Evolutionary conservation across 1,140 invertebrate genomes (phyloP), one percentile per base, ranked within the genome.

Genomic region (Mycetomoellerius zeteki): DNA sequence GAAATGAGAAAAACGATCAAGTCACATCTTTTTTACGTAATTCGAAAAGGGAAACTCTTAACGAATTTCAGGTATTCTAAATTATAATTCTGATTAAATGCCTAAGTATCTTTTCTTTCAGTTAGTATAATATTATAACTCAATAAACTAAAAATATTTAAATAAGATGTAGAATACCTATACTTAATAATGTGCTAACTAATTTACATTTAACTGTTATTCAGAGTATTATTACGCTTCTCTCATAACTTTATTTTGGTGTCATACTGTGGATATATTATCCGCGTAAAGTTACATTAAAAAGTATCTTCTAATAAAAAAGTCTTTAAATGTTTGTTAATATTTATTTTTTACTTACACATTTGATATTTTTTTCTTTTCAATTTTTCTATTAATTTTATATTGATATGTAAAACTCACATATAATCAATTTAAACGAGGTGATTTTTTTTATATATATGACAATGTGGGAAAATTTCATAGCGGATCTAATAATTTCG

Each of bases 401-500:
- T 67, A 6, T 50, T 27, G 6, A 33, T 54, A 54, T 71, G 24
- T 16, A 4, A 19, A 21, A 12, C 4, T 21, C 33, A 8, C 33
- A 8, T 67, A 67, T 56, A 24, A 37, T 21, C 24, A 81, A 69
- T 52, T 56, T 77, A 64, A 7, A 19, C 21, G 4, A 24, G 14
- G 30, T 60, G 30, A 10, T 21, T 58, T 37, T 67, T 52, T 4
- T 50, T 69, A 5, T 47, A 24, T 47, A n/a, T 16, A 21, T 56
- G 19, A n/a, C 7, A 0, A n/a, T 64, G 27, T 16, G 21, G 50
- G 16, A 80, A 81, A 60, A 81, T 86, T 77, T 77, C 30, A 82
- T 75, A 54, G 24, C 24, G 14, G 14, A 65, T 64, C 64, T 84
- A 82, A 89, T 86, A 90, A 89, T 87, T 84, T 84, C 54, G 43